A percentile compares a stretch with the other conserved stretches of the same genome.
phyloP scores from a whole-genome alignment of 2,888 invertebrate species.

The Mantis religiosa region DNA sequence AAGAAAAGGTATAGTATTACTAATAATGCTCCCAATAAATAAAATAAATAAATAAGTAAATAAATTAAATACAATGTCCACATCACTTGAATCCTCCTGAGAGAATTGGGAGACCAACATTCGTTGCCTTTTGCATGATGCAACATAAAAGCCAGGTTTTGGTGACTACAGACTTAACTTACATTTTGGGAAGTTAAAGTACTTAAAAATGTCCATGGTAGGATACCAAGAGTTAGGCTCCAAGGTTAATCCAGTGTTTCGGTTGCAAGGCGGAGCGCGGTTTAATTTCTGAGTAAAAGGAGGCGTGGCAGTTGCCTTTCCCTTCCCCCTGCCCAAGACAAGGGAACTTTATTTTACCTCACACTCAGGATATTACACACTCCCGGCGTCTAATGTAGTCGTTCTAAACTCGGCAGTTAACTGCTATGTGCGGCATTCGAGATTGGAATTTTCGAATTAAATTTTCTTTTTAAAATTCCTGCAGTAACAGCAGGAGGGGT shows the following conservation, averaged over 20 bases:
- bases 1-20: no score
- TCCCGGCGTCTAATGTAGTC: background rate
- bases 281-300: background rate
- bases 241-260: background rate
- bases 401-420: background rate
- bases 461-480: constrained; percentile 4
- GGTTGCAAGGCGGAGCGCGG: background rate
- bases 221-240: background rate
- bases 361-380: background rate
- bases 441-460: constrained; percentile 7
- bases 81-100: no score
- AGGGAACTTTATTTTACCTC: background rate
- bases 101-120: no score
- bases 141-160: no score
- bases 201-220: background rate
- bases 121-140: no score
- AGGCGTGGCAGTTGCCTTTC: background rate
- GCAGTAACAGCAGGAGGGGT: background rate
- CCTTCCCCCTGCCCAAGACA: background rate
- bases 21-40: no score
- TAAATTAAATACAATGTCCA: no score
- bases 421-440: constrained; percentile 1
- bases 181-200: background rate
- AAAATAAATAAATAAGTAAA: no score
- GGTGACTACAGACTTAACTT: background rate